Base-by-base conservation (phyloP, 2,113 vertebrate genomes). In the Origma solitaria region DNA sequence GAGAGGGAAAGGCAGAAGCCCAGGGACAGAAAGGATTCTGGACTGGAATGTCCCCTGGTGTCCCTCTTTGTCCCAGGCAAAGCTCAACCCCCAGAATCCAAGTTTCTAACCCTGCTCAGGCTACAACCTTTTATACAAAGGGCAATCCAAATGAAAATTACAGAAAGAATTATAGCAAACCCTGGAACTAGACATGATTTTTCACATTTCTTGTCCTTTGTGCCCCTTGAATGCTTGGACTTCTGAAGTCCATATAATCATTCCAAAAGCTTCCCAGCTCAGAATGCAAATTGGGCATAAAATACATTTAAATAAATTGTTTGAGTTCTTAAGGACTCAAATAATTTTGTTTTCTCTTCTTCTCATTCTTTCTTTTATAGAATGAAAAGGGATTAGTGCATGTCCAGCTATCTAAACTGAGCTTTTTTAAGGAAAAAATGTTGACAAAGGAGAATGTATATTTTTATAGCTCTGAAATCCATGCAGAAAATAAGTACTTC, bases 401-500 rank as follows among this genome's bases (percentile, higher is more conserved):
- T 84, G 92, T 90, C 94, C 85, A 83, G 60, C 94, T 94, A 56
- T 94, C 92, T 94, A 76, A 89, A 92, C 61, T 8, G 47, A 86
- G 70, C 61, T 70, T 60, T 81, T 91, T 90, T 92, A 30, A 95
- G 65, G 64, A 76, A 93, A 93, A 92, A 86, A 68, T 42, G 77
- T 69, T 90, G 94, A 95, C 82, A 92, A 89, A 96, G 82, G 66
- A 49, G 64, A 84, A 94, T 79, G 31, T 54, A 20, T 90, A 93
- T 82, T 92, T 89, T 68, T 70, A 78, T 47, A 88, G 56, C 65
- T 86, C 93, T 88, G 75, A 92, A 96, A 94, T 94, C 86, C 92
- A 95, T 95, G 94, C 89, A 97, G 96, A 97, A 94, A 92, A 94
- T 79, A 94, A 94, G 72, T 72, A 78, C 65, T 94, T 76, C 92